Percentiles rank a stretch among this genome's conserved stretches.
Evolutionary conservation across 2,113 vertebrate species (phyloP).

Genomic region (Butorides virescens): DNA sequence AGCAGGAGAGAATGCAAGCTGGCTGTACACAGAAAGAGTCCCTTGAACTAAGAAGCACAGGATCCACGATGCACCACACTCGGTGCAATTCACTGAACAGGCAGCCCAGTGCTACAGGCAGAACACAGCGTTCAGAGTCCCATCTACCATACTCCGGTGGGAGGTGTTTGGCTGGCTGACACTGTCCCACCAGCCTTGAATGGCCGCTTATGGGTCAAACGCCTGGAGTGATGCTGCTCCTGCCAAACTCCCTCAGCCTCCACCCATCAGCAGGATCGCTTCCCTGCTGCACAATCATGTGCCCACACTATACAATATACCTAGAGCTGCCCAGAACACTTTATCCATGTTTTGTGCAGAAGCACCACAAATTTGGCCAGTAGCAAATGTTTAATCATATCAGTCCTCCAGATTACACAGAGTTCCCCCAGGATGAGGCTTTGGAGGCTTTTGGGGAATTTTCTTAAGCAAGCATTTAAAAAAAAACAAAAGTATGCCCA

Average conservation of each 20-base stretch:
- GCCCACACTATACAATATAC: neutral
- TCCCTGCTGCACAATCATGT: neutral
- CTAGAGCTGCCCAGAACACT: rapidly evolving
- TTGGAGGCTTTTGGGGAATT: neutral
- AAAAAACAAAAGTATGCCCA: neutral
- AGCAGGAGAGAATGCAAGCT: neutral
- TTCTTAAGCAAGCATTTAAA: neutral
- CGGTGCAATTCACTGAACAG: rapidly evolving
- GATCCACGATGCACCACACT: neutral
- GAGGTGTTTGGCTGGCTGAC: neutral
- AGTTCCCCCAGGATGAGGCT: neutral
- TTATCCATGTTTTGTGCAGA: neutral
- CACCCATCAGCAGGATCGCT: no score
- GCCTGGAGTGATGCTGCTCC: neutral
- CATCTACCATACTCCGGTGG: rapidly evolving
- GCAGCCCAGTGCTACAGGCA: neutral
- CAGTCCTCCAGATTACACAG: neutral
- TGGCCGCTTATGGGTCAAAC: neutral
- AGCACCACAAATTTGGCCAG: neutral
- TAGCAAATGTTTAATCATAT: neutral
- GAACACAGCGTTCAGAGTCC: rapidly evolving
- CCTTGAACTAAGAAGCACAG: neutral
- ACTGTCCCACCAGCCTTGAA: neutral
- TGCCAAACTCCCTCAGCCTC: neutral
- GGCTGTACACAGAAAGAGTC: neutral